Evolutionary conservation across 1,140 invertebrate species (phyloP).

Genomic region (Diuraphis noxia): DNA sequence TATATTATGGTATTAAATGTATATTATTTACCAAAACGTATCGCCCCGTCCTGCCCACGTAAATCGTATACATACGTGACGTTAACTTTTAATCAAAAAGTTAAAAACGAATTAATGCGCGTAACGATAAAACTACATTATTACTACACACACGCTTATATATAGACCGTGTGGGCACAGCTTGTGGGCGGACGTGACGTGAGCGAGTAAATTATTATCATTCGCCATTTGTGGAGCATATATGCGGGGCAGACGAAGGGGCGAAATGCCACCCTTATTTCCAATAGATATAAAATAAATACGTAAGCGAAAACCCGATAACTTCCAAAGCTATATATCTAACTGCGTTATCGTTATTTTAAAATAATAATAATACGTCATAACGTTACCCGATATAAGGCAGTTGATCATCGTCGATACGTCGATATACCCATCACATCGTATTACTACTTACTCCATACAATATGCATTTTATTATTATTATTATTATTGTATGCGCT

Average conservation of each 20-base stretch:
- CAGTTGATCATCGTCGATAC: not conserved
- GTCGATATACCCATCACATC: not conserved
- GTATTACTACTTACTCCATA: too few species aligned
- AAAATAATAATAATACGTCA: not conserved
- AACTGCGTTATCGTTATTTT: not conserved
- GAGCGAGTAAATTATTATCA: constrained; percentile 1
- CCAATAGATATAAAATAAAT: too few species aligned
- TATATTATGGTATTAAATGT: not conserved
- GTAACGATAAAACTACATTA: not conserved
- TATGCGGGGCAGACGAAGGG: not conserved
- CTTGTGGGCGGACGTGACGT: constrained; percentile 12
- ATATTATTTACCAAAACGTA: not conserved
- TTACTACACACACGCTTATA: not conserved
- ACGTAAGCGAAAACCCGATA: not conserved
- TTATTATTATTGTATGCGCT: too few species aligned
- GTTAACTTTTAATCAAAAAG: constrained; percentile 38
- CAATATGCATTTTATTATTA: too few species aligned
- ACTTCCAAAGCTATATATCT: not conserved
- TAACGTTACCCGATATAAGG: not conserved
- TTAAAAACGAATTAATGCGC: constrained; percentile 32
- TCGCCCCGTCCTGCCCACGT: not conserved
- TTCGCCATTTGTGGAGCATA: not conserved
- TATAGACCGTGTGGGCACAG: not conserved
- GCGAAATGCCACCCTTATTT: not conserved
- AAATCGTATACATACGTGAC: not conserved